Conservation (phyloP, 1,140 invertebrate genomes). For the Temnothorax nylanderi region DNA sequence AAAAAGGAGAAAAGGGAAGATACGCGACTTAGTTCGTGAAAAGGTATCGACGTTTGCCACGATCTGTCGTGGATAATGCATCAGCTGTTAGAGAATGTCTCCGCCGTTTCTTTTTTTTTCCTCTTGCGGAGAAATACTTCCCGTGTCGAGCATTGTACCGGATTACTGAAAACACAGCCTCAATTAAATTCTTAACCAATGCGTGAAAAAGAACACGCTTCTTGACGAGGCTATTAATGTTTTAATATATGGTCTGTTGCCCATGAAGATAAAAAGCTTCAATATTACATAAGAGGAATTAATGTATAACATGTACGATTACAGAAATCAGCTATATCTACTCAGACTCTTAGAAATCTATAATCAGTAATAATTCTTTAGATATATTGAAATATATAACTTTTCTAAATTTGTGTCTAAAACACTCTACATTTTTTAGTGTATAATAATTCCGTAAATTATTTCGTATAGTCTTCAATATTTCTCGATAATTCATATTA, state of each 20-base stretch:
- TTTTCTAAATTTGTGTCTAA: background rate
- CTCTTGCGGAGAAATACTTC: conserved; percentile 23
- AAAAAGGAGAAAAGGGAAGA: conserved; percentile 46
- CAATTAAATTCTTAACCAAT: conserved; percentile 45
- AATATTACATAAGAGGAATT: background rate
- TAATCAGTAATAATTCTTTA: background rate
- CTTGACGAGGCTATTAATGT: background rate
- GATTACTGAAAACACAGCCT: conserved; percentile 19
- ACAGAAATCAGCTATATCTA: too few species aligned
- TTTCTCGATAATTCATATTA: background rate
- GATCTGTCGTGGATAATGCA: conserved; percentile 75
- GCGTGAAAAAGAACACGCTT: background rate
- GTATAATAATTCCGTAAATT: background rate
- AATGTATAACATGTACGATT: too few species aligned
- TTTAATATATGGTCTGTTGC: background rate
- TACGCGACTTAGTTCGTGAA: conserved; percentile 62
- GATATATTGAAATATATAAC: background rate
- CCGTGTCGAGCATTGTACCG: conserved; percentile 4
- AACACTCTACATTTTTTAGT: background rate
- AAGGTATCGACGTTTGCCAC: conserved; percentile 74
- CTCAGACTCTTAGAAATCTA: too few species aligned
- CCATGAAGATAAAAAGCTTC: conserved; percentile 10
- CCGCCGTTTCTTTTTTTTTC: conserved; percentile 3
- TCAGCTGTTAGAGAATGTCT: conserved; percentile 69
- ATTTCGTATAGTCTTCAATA: background rate